Base-by-base conservation (phyloP, 2,888 invertebrate genomes). In the Gasteruption jaculator region DNA sequence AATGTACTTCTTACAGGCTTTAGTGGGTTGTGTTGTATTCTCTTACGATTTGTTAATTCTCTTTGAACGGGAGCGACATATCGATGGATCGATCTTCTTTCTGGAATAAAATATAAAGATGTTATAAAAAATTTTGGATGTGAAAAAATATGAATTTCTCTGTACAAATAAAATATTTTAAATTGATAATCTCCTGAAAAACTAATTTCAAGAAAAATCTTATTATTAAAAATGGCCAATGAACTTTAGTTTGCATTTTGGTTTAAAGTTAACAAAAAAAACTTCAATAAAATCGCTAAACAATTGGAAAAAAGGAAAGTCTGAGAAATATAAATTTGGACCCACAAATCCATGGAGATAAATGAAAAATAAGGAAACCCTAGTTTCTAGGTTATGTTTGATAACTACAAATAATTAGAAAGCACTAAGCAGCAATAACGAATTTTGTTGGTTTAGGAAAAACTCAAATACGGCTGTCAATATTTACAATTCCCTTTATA, bases 1-100 rank as follows among this genome's bases (percentile, higher is more conserved):
- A 76, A 87, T 6, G 77, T 75, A 18, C 81, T 83, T 48, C 90
- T 73, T 1, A 73, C 73, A 18, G 64, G 60, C 16, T 53, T 37
- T 45, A 36, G 24, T 16, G 25, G 20, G 5, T 38, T 3, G 5
- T 20, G n/a, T 16, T 42, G 14, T n/a, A 10, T 57, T 56, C 62
- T 73, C 57, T 83, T 79, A 5, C 81, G 83, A 6, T 58, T 71
- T 38, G 81, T 77, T 8, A 89, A 61, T 58, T 77, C 81, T 57
- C 68, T 75, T 49, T 86, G 68, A 5, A 83, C 83, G 19, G 89
- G 87, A 3, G 80, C 71, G 2, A 88, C 78, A 80, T 81, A 87
- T 65, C 88, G 72, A 48, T 79, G 68, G 5, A 74, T 65, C 34
- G 57, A 49, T 53, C 74, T 63, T 57, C 71, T 60, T 61, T 69